Percentiles rank a stretch among this genome's conserved stretches.
Evolutionary conservation across 1,140 invertebrate species (phyloP).

Genomic region (Polypedilum pembai): DNA sequence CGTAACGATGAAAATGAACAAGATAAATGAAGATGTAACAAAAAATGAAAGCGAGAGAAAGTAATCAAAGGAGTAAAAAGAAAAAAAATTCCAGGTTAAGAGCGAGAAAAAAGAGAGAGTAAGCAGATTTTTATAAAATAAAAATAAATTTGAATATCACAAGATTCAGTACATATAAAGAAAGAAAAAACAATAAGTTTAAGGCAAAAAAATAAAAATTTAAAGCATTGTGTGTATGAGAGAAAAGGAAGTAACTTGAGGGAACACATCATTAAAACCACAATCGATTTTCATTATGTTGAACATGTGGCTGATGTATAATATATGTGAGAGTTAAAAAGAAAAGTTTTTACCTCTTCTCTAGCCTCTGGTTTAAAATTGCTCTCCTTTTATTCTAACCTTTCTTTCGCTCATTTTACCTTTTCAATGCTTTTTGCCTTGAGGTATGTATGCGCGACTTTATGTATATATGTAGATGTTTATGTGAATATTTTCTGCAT

Average conservation of each 20-base stretch:
- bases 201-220: no score
- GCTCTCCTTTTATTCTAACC: background rate
- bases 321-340: background rate
- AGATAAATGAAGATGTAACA: no score
- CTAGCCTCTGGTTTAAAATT: background rate
- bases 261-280: conserved; percentile 17
- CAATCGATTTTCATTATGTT: conserved; percentile 18
- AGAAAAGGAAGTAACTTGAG: background rate
- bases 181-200: background rate
- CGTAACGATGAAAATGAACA: no score
- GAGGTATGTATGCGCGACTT: background rate
- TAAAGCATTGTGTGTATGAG: no score
- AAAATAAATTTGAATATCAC: conserved; percentile 19
- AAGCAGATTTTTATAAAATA: background rate
- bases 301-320: background rate
- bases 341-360: background rate
- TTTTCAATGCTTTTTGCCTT: background rate
- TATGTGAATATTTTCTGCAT: no score
- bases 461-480: no score
- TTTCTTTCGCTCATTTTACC: background rate
- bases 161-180: background rate
- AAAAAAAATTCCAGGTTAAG: no score
- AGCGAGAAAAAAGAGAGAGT: no score
- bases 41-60: no score
- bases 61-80: no score